Base-by-base conservation (phyloP, 2,888 invertebrate genomes). In the Xestia c-nigrum region DNA sequence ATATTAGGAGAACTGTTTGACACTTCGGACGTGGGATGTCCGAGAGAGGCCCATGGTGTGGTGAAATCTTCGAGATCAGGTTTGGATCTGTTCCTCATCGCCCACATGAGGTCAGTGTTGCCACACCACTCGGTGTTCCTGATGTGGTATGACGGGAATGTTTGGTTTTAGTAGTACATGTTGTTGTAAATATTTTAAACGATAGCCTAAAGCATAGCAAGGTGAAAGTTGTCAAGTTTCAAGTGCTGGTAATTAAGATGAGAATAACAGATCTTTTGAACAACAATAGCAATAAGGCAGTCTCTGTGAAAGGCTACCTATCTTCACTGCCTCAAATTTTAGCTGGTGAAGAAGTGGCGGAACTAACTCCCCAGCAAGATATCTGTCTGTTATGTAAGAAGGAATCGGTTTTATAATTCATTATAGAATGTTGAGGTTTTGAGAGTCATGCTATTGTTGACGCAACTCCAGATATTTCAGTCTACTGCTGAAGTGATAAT, bases 41-140 rank as follows among this genome's bases (percentile, higher is more conserved):
- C 63, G 65, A 79, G 77, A 86, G 68, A 31, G 82, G 65, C 63
- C 57, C 59, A 76, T 84, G 78, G 84, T 79, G 88, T 84, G 78
- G 84, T 79, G 88, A 84, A 88, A 88, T 83, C 77, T 71, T 64
- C 5, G 66, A 84, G 84, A 84, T 85, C 85, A 77, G 85, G 85
- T 85, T 85, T 83, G 75, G 31, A 69, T 74, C 63, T 40, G 72
- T 83, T 76, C 80, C 83, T 71, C 65, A n/a, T 67, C 84, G 85
- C 84, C 84, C 85, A 85, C 84, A 10, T 74, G 52, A 21, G 85
- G 80, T 85, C 76, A 77, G 74, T 66, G 66, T 83, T 80, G 74
- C 76, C 19, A 40, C 76, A 85, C 70, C 70, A 55, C 75, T 43
- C 64, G 68, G 52, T 63, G 72, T 50, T 40, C 38, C 31, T 59